These are phyloP conservation scores for Myotis davidii DNA, from an alignment of 2,113 vertebrate species.

Conservation along the genomic window DNA sequence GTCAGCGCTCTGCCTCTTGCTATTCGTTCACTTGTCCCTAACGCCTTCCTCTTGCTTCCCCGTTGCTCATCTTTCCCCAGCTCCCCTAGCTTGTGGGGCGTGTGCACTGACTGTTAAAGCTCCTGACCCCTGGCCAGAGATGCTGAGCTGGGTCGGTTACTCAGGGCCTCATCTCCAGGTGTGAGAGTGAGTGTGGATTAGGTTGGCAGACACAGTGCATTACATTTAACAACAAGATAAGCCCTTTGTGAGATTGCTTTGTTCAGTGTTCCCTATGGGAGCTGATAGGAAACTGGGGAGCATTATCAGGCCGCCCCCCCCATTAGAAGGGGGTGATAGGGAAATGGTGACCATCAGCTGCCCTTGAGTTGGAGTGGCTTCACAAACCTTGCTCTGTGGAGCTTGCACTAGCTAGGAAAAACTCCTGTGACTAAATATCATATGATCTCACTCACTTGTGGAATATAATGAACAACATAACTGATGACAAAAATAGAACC, in stretches of 20 bases:
- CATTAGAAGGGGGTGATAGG: background rate
- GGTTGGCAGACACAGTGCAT: background rate
- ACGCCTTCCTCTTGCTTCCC: background rate
- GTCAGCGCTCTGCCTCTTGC: background rate
- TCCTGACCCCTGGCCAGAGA: background rate
- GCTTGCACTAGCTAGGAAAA: background rate
- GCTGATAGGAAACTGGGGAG: background rate
- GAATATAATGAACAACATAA: too few species aligned
- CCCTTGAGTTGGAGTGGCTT: background rate
- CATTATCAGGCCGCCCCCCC: background rate
- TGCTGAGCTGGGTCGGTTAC: rapidly evolving
- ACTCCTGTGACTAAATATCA: too few species aligned
- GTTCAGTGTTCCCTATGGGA: background rate
- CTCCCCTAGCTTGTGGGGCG: background rate
- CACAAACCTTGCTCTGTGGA: background rate
- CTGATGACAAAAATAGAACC: too few species aligned
- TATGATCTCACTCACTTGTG: too few species aligned
- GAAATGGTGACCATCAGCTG: background rate
- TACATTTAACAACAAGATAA: background rate
- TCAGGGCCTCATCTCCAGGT: background rate
- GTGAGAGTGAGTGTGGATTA: too few species aligned
- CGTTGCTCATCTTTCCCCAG: background rate
- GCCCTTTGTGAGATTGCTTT: background rate
- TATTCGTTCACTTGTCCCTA: too few species aligned
- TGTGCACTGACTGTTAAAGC: rapidly evolving